phyloP scores from a whole-genome alignment of 2,888 invertebrate species.

The Labia minor region DNA sequence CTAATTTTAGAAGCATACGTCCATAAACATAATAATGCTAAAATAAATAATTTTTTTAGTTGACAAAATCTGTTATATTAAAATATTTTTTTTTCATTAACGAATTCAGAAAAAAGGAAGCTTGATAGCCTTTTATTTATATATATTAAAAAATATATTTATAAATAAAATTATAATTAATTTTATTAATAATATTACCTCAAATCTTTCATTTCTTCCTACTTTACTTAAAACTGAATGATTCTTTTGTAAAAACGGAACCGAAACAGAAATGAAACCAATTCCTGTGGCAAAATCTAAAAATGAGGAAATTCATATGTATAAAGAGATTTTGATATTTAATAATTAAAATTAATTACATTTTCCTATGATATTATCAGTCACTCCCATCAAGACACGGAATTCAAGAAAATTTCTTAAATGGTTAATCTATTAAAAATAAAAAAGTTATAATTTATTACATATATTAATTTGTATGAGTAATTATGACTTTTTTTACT shows the following conservation, averaged over 20 bases:
- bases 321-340: not conserved
- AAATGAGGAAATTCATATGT: conserved; percentile 13
- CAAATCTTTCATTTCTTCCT: conserved; percentile 66
- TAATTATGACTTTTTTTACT: too few species aligned
- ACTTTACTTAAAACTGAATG: conserved; percentile 56
- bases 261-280: conserved; percentile 88
- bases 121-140: too few species aligned
- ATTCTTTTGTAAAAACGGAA: conserved; percentile 75
- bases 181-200: conserved; percentile 39
- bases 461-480: too few species aligned
- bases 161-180: too few species aligned
- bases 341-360: conserved; percentile 47
- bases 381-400: conserved; percentile 79
- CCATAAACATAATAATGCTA: conserved; percentile 94
- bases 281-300: conserved; percentile 88
- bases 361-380: conserved; percentile 94
- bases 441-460: conserved; percentile 24
- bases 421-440: conserved; percentile 53
- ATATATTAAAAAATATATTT: too few species aligned
- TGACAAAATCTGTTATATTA: too few species aligned
- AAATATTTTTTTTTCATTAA: too few species aligned
- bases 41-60: conserved; percentile 24
- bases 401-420: conserved; percentile 80
- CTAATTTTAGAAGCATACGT: conserved; percentile 88
- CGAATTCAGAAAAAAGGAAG: too few species aligned